Evolutionary conservation across 2,797 vertebrate genomes (phyloP).

Genomic region (Potorous gilbertii): DNA sequence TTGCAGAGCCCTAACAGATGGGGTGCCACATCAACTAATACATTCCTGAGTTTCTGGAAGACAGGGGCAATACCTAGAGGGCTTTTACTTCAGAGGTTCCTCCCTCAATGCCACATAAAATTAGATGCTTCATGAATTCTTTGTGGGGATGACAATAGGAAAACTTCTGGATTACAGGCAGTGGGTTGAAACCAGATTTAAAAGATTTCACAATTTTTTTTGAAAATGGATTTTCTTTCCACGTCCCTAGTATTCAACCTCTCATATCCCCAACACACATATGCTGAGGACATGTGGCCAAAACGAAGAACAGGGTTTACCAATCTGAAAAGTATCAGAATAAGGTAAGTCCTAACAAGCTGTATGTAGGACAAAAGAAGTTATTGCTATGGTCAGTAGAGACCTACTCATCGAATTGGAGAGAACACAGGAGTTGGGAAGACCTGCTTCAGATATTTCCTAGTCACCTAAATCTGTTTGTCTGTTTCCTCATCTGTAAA

Average conservation of each 20-base stretch:
- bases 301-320: not conserved
- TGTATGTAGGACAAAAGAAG: not conserved
- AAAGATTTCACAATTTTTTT: not conserved
- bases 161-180: not conserved
- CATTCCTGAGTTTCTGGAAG: not conserved
- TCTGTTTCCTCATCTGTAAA: too few species aligned
- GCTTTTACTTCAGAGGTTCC: not conserved
- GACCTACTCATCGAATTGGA: not conserved
- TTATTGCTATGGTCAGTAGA: not conserved
- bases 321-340: not conserved
- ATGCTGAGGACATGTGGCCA: not conserved
- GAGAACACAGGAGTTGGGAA: not conserved
- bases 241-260: not conserved
- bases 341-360: not conserved
- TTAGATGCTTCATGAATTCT: not conserved
- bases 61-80: not conserved
- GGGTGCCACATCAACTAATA: not conserved
- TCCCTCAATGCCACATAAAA: not conserved
- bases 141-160: not conserved
- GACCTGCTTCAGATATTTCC: too few species aligned
- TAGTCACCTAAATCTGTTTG: too few species aligned
- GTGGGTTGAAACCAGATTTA: not conserved
- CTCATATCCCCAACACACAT: not conserved
- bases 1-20: not conserved
- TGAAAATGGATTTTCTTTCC: not conserved